A percentile compares a stretch with the other conserved stretches of the same genome.
Evolutionary conservation across 2,113 vertebrate species (phyloP).

Genomic region (Hypocryptadius cinnamomeus): DNA sequence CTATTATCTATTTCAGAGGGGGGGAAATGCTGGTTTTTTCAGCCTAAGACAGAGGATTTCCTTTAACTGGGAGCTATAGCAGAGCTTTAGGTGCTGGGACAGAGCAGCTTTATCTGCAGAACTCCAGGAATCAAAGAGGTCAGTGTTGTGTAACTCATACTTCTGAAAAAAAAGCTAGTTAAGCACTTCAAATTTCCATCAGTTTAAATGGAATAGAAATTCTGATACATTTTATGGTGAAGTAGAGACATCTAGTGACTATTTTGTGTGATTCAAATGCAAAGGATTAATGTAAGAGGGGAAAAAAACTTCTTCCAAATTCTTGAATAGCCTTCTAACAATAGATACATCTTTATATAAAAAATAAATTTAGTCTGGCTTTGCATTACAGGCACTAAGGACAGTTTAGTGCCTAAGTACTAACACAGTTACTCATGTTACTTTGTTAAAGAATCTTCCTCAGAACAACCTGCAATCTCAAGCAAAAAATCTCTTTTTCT

Average conservation of each 20-base stretch:
- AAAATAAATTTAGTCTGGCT: background rate
- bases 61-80: background rate
- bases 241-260: slow-evolving; percentile 14
- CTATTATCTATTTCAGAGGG: background rate
- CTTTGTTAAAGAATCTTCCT: background rate
- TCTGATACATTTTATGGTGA: background rate
- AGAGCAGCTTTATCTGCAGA: background rate
- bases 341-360: background rate
- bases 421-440: background rate
- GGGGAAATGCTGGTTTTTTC: background rate
- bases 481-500: background rate
- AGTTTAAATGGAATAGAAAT: background rate
- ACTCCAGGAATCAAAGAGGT: background rate
- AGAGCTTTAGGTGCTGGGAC: background rate
- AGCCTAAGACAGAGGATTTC: background rate
- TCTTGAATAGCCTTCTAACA: background rate
- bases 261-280: background rate
- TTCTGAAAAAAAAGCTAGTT: background rate
- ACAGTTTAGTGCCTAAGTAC: background rate
- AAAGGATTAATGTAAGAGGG: background rate
- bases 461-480: background rate
- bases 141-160: background rate
- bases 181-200: background rate
- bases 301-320: background rate
- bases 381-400: background rate